Conservation (phyloP, 2,888 invertebrate species). For the Idaea biselata region DNA sequence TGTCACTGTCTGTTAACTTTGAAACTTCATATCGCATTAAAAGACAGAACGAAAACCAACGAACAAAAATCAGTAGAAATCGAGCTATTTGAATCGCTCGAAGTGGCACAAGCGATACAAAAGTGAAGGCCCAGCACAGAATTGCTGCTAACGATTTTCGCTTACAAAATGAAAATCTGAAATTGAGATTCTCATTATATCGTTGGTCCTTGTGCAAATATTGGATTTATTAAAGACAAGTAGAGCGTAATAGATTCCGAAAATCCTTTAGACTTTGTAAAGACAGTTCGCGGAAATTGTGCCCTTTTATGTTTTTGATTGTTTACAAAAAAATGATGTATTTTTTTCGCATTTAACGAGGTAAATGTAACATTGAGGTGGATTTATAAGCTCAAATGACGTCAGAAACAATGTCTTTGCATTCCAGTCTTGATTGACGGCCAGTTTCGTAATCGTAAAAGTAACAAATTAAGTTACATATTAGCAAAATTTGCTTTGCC, state of each 20-base stretch:
- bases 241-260: conserved; percentile 52
- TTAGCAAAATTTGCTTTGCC: too few species aligned
- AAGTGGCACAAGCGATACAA: too few species aligned
- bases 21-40: too few species aligned
- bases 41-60: too few species aligned
- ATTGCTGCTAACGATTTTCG: background rate
- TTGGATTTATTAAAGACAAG: conserved; percentile 56
- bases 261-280: conserved; percentile 40
- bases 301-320: conserved; percentile 6
- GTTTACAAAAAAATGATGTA: background rate
- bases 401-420: too few species aligned
- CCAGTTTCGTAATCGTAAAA: too few species aligned
- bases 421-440: too few species aligned
- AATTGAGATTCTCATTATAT: conserved; percentile 15
- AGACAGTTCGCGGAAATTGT: conserved; percentile 39
- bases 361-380: background rate
- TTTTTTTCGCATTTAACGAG: background rate
- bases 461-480: too few species aligned
- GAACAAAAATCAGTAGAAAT: too few species aligned
- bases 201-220: conserved; percentile 20
- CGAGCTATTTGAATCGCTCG: too few species aligned
- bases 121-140: background rate
- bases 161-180: background rate
- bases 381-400: background rate
- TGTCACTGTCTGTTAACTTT: too few species aligned